These are phyloP conservation scores for Tinea trinotella DNA, from an alignment of 2,888 invertebrate species.

Conservation along the genomic window DNA sequence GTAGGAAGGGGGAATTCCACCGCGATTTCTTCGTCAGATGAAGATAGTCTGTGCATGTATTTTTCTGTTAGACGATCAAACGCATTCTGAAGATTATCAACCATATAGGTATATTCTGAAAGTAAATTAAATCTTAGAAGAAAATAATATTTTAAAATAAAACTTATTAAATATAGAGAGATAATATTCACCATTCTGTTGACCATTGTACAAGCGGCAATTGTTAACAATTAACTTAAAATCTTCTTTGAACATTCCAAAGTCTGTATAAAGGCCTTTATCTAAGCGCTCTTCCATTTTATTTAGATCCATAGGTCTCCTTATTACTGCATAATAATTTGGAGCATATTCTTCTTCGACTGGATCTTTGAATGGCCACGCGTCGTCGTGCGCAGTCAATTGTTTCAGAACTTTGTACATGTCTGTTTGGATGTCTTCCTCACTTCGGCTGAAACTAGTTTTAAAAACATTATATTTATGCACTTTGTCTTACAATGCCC, in stretches of 20 bases:
- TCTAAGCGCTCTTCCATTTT: slow-evolving; percentile 91
- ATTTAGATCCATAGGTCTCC: slow-evolving; percentile 89
- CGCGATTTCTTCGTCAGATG: slow-evolving; percentile 84
- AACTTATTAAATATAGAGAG: slow-evolving; percentile 15
- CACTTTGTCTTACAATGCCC: too few species aligned
- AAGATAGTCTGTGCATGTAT: slow-evolving; percentile 85
- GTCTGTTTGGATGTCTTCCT: slow-evolving; percentile 89
- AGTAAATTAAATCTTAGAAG: slow-evolving; percentile 20
- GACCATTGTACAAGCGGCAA: slow-evolving; percentile 92
- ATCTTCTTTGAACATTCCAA: slow-evolving; percentile 87
- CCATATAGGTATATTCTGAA: slow-evolving; percentile 91
- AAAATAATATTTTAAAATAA: not conserved
- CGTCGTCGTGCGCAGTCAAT: slow-evolving; percentile 90
- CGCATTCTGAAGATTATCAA: slow-evolving; percentile 84
- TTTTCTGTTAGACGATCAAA: slow-evolving; percentile 87
- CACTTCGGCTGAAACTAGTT: slow-evolving; percentile 82
- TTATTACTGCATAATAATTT: slow-evolving; percentile 81
- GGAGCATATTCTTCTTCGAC: slow-evolving; percentile 95
- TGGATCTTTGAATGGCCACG: slow-evolving; percentile 95
- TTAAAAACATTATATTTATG: not conserved
- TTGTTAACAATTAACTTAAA: slow-evolving; percentile 94
- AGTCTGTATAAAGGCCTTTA: slow-evolving; percentile 83
- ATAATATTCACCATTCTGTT: slow-evolving; percentile 81
- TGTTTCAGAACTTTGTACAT: slow-evolving; percentile 94
- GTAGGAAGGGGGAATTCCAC: slow-evolving; percentile 75